Percentiles rank a stretch among this genome's conserved stretches.
Conservation (phyloP, 2,113 vertebrate genomes). For the Nothobranchius furzeri region DNA sequence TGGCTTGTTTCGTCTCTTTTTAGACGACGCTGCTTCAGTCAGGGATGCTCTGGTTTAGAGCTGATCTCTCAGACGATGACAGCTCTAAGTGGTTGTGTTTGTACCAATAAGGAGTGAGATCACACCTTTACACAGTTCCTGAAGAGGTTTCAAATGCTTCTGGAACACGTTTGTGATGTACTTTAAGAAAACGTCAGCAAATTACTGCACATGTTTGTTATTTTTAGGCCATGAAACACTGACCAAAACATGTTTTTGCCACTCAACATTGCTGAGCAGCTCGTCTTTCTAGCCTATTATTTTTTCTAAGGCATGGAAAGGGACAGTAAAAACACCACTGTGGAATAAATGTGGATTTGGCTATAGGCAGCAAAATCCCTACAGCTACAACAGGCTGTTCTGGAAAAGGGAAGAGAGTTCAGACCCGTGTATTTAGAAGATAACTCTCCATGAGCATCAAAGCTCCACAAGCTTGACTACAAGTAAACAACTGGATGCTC, state of each 20-base stretch:
- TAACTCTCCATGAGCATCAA: not conserved
- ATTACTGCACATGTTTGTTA: not conserved
- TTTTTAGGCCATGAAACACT: too few species aligned
- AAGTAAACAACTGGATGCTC: constrained; percentile 19
- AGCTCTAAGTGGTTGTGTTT: not conserved
- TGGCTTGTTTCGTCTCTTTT: not conserved
- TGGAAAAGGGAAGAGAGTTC: not conserved
- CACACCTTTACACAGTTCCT: not conserved
- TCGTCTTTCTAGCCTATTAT: too few species aligned
- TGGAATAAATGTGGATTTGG: constrained; percentile 11
- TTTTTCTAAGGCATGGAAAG: not conserved
- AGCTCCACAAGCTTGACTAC: not conserved
- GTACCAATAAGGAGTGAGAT: not conserved
- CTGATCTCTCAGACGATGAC: not conserved
- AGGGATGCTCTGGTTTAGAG: not conserved
- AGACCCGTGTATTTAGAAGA: not conserved
- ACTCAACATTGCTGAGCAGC: not conserved
- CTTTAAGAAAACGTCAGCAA: not conserved
- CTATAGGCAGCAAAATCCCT: not conserved
- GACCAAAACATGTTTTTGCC: not conserved
- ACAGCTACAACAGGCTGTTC: not conserved
- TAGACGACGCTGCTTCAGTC: constrained; percentile 4
- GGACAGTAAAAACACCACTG: not conserved
- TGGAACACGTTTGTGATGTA: not conserved
- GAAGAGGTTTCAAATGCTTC: too few species aligned